These are phyloP conservation scores for Spongia lamella DNA, from an alignment of 37 sponge, comb jelly and placozoan species.

Conservation along the genomic window DNA sequence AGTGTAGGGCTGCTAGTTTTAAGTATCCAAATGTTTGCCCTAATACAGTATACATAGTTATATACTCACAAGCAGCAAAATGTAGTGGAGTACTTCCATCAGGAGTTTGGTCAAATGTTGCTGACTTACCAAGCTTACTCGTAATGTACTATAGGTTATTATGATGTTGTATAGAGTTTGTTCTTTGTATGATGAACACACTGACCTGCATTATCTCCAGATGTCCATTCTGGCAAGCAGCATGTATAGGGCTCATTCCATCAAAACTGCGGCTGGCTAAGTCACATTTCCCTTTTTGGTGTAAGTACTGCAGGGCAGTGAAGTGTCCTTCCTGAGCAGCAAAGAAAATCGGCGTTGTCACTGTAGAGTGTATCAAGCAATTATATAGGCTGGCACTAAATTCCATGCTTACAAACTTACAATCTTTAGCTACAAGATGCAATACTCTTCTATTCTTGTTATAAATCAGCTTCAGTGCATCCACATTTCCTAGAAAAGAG, in stretches of 20 bases:
- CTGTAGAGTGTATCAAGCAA: conserved; percentile 2
- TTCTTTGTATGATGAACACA: background rate
- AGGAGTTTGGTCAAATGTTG: conserved; percentile 49
- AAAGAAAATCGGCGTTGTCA: conserved; percentile 74
- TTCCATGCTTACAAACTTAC: conserved; percentile 19
- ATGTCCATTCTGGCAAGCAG: conserved; percentile 78
- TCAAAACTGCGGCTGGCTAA: conserved; percentile 38
- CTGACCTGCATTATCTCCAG: conserved; percentile 64
- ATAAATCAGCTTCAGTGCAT: conserved; percentile 48
- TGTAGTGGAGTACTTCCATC: conserved; percentile 84
- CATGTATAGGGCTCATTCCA: conserved; percentile 77
- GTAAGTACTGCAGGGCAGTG: conserved; percentile 59
- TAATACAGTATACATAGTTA: background rate
- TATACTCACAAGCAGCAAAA: conserved; percentile 72
- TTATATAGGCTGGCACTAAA: background rate
- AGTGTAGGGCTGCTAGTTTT: background rate
- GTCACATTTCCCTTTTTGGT: conserved; percentile 58
- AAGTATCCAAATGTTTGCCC: background rate
- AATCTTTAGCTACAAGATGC: conserved; percentile 50
- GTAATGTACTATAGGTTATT: conserved; percentile 57
- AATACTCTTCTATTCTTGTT: conserved; percentile 53
- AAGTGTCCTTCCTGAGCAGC: conserved; percentile 77
- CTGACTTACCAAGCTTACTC: conserved; percentile 32
- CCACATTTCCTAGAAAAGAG: conserved; percentile 66
- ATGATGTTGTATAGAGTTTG: background rate